These are phyloP conservation scores for Grapholita molesta DNA, from an alignment of 1,140 invertebrate species.

Conservation along the genomic window DNA sequence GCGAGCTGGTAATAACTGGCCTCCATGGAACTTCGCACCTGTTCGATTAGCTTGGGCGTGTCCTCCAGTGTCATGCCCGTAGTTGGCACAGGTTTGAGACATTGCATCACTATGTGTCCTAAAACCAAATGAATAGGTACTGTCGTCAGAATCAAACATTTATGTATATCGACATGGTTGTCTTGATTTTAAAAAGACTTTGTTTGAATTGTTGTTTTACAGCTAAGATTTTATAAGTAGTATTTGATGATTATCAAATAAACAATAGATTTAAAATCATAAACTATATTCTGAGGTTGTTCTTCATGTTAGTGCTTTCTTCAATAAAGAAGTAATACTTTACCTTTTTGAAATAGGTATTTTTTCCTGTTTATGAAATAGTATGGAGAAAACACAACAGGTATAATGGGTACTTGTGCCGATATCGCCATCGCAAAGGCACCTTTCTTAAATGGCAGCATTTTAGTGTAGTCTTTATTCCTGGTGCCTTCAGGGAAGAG, in stretches of 20 bases:
- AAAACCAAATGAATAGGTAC: slow-evolving; percentile 3
- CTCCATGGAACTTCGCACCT: slow-evolving; percentile 80
- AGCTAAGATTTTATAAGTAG: too few relatives aligned
- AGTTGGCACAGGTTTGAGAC: slow-evolving; percentile 87
- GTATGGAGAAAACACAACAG: slow-evolving; percentile 86
- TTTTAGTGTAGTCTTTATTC: slow-evolving; percentile 62
- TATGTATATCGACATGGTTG: too few relatives aligned
- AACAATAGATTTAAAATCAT: too few relatives aligned
- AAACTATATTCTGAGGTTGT: too few relatives aligned
- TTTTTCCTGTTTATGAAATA: slow-evolving; percentile 72
- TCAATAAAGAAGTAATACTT: not conserved
- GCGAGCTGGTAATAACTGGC: slow-evolving; percentile 81
- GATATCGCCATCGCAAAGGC: slow-evolving; percentile 87
- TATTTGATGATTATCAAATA: too few relatives aligned
- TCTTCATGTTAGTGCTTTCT: too few relatives aligned
- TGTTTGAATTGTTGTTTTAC: too few relatives aligned
- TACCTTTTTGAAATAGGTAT: slow-evolving; percentile 69
- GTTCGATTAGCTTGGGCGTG: slow-evolving; percentile 83
- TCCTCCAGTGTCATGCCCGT: slow-evolving; percentile 84
- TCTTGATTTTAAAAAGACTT: too few relatives aligned
- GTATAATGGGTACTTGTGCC: slow-evolving; percentile 84
- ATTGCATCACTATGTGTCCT: slow-evolving; percentile 87
- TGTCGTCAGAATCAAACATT: not conserved
- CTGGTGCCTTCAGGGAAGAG: slow-evolving; percentile 82
- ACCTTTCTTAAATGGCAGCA: slow-evolving; percentile 84